These are phyloP conservation scores for Oxygymnocypris stewartii DNA, from an alignment of 2,113 vertebrate species.

Conservation along the genomic window DNA sequence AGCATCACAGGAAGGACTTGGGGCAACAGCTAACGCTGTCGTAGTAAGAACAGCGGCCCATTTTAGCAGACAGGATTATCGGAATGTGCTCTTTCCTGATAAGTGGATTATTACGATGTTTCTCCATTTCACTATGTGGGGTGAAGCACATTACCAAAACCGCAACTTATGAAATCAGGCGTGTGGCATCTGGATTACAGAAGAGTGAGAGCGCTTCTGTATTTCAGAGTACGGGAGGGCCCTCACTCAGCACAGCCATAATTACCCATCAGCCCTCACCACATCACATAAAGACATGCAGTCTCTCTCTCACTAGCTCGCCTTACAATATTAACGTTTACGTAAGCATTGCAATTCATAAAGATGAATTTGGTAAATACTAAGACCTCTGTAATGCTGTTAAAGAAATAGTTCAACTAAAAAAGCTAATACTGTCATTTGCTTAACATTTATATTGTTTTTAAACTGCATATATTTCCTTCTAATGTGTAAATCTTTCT, in stretches of 20 bases:
- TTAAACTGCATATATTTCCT: too few species aligned
- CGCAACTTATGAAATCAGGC: slow-evolving; percentile 54
- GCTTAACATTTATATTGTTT: background rate
- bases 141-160: slow-evolving; percentile 58
- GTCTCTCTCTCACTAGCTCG: background rate
- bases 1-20: slow-evolving; percentile 33
- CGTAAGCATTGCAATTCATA: background rate
- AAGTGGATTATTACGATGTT: slow-evolving; percentile 66
- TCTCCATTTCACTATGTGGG: slow-evolving; percentile 54
- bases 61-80: slow-evolving; percentile 60
- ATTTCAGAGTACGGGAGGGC: slow-evolving; percentile 39
- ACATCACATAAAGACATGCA: slow-evolving; percentile 15
- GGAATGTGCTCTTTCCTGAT: slow-evolving; percentile 63
- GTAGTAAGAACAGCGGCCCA: slow-evolving; percentile 51
- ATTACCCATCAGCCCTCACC: slow-evolving; percentile 48
- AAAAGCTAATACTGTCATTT: background rate
- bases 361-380: background rate
- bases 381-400: background rate
- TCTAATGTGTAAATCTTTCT: background rate
- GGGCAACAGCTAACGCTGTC: slow-evolving; percentile 44
- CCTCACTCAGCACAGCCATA: slow-evolving; percentile 40
- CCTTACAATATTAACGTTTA: background rate
- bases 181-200: slow-evolving; percentile 54
- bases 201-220: slow-evolving; percentile 42
- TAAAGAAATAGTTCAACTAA: background rate